These are phyloP conservation scores for Melieria omissa DNA, from an alignment of 2,888 invertebrate species.

Conservation along the genomic window DNA sequence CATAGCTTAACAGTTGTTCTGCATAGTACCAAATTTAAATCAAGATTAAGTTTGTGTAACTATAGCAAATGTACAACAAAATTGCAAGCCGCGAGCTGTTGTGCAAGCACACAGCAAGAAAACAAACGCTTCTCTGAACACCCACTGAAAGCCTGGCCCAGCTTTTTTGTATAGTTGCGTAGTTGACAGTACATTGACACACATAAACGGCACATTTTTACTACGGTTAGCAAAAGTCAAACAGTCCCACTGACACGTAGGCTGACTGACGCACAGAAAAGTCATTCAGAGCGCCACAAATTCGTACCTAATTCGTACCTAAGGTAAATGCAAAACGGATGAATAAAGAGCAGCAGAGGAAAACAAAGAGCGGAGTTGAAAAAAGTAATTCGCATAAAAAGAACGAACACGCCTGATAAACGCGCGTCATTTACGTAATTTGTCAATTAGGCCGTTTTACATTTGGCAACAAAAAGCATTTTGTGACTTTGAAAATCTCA, in stretches of 20 bases:
- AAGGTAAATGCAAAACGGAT: no score
- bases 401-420: conserved; percentile 3
- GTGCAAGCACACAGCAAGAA: background rate
- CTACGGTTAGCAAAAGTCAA: conserved; percentile 21
- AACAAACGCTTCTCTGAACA: background rate
- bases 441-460: conserved; percentile 28
- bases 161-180: background rate
- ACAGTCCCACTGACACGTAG: conserved; percentile 5
- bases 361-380: no score
- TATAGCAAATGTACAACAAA: background rate
- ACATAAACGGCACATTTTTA: conserved; percentile 15
- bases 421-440: conserved; percentile 26
- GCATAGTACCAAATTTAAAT: background rate
- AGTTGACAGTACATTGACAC: background rate
- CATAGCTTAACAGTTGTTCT: no score
- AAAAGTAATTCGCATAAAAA: no score
- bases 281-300: no score
- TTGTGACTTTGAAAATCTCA: no score
- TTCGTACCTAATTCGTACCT: no score
- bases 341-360: no score
- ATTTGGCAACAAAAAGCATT: conserved; percentile 21
- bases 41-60: background rate
- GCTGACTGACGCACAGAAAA: no score
- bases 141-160: background rate
- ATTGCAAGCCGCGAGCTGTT: background rate